These are phyloP conservation scores for Sander lucioperca DNA, from an alignment of 2,113 vertebrate species.

Conservation along the genomic window DNA sequence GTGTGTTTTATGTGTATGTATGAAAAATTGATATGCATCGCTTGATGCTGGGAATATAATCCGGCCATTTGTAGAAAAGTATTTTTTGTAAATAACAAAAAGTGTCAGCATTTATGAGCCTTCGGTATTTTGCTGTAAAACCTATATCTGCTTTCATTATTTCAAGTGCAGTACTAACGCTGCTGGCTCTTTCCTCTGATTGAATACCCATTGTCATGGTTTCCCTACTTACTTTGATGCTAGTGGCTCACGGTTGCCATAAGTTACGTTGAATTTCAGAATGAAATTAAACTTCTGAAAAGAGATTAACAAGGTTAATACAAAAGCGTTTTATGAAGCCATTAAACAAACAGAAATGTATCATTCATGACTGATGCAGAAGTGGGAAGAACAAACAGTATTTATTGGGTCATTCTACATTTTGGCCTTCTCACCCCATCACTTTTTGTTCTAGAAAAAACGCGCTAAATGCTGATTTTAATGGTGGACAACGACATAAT, in stretches of 20 bases:
- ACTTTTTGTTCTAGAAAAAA: background rate
- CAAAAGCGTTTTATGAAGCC: background rate
- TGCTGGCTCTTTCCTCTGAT: constrained; percentile 74
- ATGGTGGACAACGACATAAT: background rate
- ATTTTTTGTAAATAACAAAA: background rate
- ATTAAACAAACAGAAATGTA: background rate
- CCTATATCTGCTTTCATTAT: constrained; percentile 37
- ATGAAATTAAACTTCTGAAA: constrained; percentile 47
- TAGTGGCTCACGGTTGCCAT: constrained; percentile 92
- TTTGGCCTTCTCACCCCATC: background rate
- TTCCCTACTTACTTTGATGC: constrained; percentile 77
- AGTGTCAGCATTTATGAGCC: background rate
- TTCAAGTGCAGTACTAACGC: constrained; percentile 49
- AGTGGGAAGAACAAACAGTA: background rate
- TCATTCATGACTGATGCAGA: background rate
- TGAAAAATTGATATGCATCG: background rate
- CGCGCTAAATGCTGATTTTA: background rate
- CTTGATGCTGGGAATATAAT: background rate
- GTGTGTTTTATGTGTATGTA: background rate
- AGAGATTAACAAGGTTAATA: background rate
- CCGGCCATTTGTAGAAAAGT: background rate
- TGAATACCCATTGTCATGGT: constrained; percentile 87
- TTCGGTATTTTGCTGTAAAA: constrained; percentile 27
- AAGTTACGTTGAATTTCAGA: constrained; percentile 82
- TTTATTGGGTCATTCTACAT: background rate